Conservation (phyloP, 2,797 vertebrate species). For the Cyclura pinguis region DNA sequence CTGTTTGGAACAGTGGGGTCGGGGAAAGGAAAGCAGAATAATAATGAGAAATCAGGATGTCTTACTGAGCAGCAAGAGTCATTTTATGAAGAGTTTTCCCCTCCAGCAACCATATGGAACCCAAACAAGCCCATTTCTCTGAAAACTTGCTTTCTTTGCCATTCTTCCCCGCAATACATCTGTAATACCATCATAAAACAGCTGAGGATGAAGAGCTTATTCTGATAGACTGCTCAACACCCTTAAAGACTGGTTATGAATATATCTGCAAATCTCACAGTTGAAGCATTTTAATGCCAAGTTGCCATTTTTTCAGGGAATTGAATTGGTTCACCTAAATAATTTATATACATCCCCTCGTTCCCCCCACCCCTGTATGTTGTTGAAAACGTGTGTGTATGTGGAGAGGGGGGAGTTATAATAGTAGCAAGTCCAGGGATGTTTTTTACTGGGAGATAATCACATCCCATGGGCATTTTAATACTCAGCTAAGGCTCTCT, state of each 20-base stretch:
- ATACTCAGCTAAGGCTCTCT: constrained; percentile 78
- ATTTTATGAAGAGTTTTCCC: constrained; percentile 78
- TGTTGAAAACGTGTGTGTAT: constrained; percentile 55
- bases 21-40: constrained; percentile 70
- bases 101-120: constrained; percentile 81
- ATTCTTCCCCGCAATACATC: constrained; percentile 74
- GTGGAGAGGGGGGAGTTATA: constrained; percentile 74
- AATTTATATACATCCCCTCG: constrained; percentile 75
- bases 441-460: constrained; percentile 84
- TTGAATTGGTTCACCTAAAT: constrained; percentile 82
- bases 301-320: constrained; percentile 74
- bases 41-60: constrained; percentile 79
- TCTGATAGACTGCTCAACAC: constrained; percentile 81
- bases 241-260: constrained; percentile 79
- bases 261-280: constrained; percentile 83
- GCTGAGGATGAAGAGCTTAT: constrained; percentile 78
- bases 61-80: constrained; percentile 74
- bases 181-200: constrained; percentile 83
- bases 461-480: constrained; percentile 82
- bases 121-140: constrained; percentile 80
- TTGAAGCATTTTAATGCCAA: constrained; percentile 84
- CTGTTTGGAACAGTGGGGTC: not conserved
- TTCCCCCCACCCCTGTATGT: constrained; percentile 2
- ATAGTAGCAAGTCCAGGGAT: constrained; percentile 79
- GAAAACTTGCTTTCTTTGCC: constrained; percentile 76